Percentiles rank a stretch among this genome's conserved stretches.
Conservation (phyloP, 2,888 invertebrate species). For the Cactoblastis cactorum region DNA sequence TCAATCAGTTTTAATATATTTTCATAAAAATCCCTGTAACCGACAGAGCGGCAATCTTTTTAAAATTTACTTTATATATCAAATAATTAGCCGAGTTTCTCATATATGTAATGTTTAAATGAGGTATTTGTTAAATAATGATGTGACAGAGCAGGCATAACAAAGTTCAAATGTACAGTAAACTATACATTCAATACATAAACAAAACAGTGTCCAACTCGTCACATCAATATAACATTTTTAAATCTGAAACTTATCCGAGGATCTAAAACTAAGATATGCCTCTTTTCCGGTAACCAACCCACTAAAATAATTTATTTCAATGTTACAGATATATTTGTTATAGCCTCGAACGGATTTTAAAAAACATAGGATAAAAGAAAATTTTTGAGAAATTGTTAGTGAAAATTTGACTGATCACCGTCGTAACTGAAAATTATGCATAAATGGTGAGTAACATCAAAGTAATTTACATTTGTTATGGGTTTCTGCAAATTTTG, state of each 20-base stretch:
- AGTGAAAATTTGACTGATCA: too few relatives aligned
- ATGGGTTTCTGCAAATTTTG: too few relatives aligned
- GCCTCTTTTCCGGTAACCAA: conserved; percentile 19
- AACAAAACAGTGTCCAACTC: neutral
- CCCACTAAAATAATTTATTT: too few relatives aligned
- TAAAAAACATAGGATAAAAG: too few relatives aligned
- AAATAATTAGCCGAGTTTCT: conserved; percentile 11
- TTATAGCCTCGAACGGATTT: neutral
- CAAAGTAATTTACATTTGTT: too few relatives aligned
- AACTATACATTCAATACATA: neutral
- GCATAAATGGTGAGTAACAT: too few relatives aligned
- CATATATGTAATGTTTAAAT: conserved; percentile 18
- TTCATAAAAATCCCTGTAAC: neutral
- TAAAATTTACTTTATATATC: neutral
- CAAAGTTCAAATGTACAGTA: neutral
- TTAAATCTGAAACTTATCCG: conserved; percentile 7
- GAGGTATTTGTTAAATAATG: conserved; percentile 23
- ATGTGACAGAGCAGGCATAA: conserved; percentile 1
- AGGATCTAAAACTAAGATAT: conserved; percentile 10
- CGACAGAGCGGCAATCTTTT: neutral
- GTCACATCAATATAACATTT: conserved; percentile 8
- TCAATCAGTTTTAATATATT: neutral
- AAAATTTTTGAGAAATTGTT: too few relatives aligned
- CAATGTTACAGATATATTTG: too few relatives aligned
- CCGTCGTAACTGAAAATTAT: too few relatives aligned